These are phyloP conservation scores for Meriones unguiculatus DNA, from an alignment of 2,113 vertebrate species.

Conservation along the genomic window DNA sequence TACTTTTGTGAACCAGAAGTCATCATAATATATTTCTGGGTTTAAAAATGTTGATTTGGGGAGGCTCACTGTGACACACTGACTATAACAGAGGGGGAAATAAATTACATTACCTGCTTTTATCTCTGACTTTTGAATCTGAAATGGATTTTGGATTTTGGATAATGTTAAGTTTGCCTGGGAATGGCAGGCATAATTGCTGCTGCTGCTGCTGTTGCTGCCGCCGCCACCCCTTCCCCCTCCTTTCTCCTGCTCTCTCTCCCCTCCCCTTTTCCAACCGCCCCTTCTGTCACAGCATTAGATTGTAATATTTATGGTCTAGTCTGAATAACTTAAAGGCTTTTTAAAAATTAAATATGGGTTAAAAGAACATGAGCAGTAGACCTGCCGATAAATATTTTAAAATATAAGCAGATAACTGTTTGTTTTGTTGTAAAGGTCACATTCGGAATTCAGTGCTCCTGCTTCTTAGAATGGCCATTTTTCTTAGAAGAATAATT, in stretches of 20 bases:
- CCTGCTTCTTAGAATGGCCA: neutral
- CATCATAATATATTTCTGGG: neutral
- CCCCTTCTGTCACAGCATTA: neutral
- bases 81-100: neutral
- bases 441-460: slow-evolving; percentile 13
- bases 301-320: neutral
- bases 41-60: neutral
- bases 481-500: slow-evolving; percentile 31
- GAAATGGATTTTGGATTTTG: slow-evolving; percentile 1
- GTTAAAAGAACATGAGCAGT: slow-evolving; percentile 25
- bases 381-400: slow-evolving; percentile 27
- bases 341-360: neutral
- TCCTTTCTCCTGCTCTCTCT: neutral
- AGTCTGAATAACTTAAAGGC: slow-evolving; percentile 14
- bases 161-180: neutral
- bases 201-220: neutral
- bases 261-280: neutral
- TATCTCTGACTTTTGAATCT: slow-evolving; percentile 31
- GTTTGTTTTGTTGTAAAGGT: slow-evolving; percentile 52
- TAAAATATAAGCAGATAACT: slow-evolving; percentile 56
- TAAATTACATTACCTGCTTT: neutral
- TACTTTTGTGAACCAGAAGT: neutral
- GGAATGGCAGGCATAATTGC: neutral
- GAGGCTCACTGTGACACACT: neutral
- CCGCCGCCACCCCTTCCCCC: neutral